These are phyloP conservation scores for Erethizon dorsatum DNA, from an alignment of 2,797 vertebrate species.

Conservation along the genomic window DNA sequence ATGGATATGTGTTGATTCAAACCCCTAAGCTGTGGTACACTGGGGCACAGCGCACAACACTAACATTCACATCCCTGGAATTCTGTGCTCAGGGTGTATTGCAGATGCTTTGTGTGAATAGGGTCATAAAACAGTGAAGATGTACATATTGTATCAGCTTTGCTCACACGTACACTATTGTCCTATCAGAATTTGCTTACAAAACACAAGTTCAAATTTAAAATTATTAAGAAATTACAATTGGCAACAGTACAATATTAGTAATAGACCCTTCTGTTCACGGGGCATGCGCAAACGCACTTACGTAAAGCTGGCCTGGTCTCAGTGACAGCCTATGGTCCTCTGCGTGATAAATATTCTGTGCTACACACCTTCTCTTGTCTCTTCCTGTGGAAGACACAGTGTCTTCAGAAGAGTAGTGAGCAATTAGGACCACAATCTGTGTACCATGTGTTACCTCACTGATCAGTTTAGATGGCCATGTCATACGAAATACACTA, in stretches of 20 bases:
- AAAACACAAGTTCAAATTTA: background rate
- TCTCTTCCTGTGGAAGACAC: background rate
- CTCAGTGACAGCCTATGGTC: background rate
- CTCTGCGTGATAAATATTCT: background rate
- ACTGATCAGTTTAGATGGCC: background rate
- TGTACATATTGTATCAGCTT: background rate
- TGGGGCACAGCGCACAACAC: background rate
- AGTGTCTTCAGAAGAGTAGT: background rate
- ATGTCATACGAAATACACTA: background rate
- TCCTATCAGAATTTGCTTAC: background rate
- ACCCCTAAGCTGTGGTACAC: background rate
- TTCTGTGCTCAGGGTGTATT: background rate
- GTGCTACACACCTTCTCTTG: background rate
- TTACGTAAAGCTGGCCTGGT: background rate
- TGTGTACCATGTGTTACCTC: background rate
- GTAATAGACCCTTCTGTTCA: background rate
- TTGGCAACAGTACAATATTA: background rate
- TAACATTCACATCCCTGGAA: background rate
- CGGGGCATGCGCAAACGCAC: background rate
- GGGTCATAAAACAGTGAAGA: background rate
- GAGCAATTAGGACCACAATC: background rate
- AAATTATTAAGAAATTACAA: slow-evolving; percentile 30
- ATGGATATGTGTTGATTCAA: background rate
- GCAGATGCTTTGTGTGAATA: background rate
- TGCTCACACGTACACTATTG: background rate